Evolutionary conservation across 2,113 vertebrate genomes (phyloP), one percentile per base, ranked within the genome.

Genomic region (Coptodon rendalli): DNA sequence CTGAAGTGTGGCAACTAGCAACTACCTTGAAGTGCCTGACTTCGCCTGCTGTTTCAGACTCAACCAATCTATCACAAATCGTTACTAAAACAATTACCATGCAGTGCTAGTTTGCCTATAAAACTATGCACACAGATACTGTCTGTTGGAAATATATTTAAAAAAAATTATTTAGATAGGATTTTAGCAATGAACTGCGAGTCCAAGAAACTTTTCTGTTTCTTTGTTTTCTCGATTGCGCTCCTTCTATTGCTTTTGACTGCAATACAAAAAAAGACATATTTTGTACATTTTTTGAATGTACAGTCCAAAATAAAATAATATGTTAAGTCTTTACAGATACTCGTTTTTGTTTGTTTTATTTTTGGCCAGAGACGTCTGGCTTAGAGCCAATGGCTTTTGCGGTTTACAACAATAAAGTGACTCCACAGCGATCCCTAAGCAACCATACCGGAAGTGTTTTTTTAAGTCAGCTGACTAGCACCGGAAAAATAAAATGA

Each of bases 381-480:
- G 10, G 31, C 5, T 54, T 9, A 4, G 5, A n/a, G 8, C 6
- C 2, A 31, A 5, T 31, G 17, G 9, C 1, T 50, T 52, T 16
- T 89, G 45, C 66, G 31, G 83, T 48, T 92, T 17, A 27, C 3
- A 4, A 0, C 6, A 27, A 6, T 29, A 52, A 27, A 31, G 17
- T 13, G 59, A 57, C 48, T 61, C 57, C 9, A 7, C 12, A 2
- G 71, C 16, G 4, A 14, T 66, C 8, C 68, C 85, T 19, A 40
- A 63, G 9, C 13, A 43, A 6, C 8, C 12, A 68, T 14, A 68
- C 86, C 93, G 94, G 95, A 96, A 96, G 93, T 93, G 80, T 80
- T 84, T 2, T 57, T 6, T 13, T 53, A 57, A 57, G 93, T 97
- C 96, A 96, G 95, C 94, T 96, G 96, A 96, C 93, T 40, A 56